These are phyloP conservation scores for Candidula unifasciata DNA, from an alignment of 2,888 invertebrate genomes.

Conservation along the genomic window DNA sequence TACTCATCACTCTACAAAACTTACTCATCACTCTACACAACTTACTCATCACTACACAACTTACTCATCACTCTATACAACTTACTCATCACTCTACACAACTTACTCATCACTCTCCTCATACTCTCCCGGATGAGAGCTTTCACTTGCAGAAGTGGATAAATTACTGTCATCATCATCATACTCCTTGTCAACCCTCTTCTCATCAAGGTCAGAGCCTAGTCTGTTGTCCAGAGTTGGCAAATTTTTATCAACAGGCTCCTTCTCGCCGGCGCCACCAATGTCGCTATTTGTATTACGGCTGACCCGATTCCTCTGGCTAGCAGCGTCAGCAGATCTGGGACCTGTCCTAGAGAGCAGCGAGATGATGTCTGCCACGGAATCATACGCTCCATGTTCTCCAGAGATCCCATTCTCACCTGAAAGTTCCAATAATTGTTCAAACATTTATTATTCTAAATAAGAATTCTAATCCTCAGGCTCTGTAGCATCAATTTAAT, in stretches of 20 bases:
- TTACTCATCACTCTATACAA: not conserved
- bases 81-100: not conserved
- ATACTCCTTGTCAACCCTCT: slow-evolving; percentile 5
- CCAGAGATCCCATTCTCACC: not conserved
- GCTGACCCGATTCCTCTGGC: slow-evolving; percentile 9
- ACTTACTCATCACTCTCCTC: slow-evolving; percentile 69
- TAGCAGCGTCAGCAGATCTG: not conserved
- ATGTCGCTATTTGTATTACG: slow-evolving; percentile 39
- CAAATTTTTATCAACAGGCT: not conserved
- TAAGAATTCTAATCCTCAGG: no score
- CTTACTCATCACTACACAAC: slow-evolving; percentile 34
- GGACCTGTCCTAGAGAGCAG: slow-evolving; percentile 58
- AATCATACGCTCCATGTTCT: slow-evolving; percentile 59
- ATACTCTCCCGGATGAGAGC: slow-evolving; percentile 60
- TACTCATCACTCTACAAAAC: not conserved
- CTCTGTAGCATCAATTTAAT: no score
- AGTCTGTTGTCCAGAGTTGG: not conserved
- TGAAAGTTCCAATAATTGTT: not conserved
- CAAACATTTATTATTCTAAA: not conserved
- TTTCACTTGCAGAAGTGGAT: slow-evolving; percentile 54
- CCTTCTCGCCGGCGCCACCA: not conserved
- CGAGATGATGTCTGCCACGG: slow-evolving; percentile 67
- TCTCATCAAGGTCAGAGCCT: not conserved
- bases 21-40: slow-evolving; percentile 4
- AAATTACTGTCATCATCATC: slow-evolving; percentile 44